Evolutionary conservation across 2,113 vertebrate genomes (phyloP).

Genomic region (Grammomys surdaster): DNA sequence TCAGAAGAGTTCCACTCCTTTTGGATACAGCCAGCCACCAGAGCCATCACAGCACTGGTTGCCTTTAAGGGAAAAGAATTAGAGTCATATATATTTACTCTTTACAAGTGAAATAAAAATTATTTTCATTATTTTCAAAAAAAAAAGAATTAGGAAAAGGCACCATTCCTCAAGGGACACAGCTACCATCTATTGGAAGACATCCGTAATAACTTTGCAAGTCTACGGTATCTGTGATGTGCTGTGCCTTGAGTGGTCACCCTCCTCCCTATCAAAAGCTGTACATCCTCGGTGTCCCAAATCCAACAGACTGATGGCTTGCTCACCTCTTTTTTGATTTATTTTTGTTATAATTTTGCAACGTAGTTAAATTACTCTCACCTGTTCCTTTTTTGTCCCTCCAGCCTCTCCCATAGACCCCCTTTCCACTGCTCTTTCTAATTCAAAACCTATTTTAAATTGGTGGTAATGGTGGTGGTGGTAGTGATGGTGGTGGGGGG

Average conservation of each 20-base stretch:
- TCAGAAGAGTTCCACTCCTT: background rate
- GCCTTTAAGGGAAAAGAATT: background rate
- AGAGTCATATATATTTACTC: too few species aligned
- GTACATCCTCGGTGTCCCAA: background rate
- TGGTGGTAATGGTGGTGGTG: background rate
- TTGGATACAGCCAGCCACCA: background rate
- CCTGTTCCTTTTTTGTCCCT: background rate
- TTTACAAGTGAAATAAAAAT: too few species aligned
- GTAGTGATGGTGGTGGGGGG: too few species aligned
- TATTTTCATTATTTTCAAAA: too few species aligned
- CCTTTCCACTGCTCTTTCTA: background rate
- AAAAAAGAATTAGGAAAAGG: background rate
- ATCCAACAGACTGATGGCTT: background rate
- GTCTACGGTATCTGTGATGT: background rate
- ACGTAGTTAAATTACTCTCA: background rate
- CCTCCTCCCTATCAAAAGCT: background rate
- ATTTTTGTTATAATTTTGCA: background rate
- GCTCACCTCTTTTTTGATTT: background rate
- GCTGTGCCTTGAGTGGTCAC: background rate
- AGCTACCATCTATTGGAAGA: conserved; percentile 74
- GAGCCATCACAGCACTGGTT: fast-evolving
- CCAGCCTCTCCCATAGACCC: background rate
- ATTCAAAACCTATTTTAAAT: background rate
- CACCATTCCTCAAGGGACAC: conserved; percentile 25
- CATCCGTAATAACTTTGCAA: background rate